Percentiles rank a stretch among this genome's conserved stretches.
phyloP scores from a whole-genome alignment of 2,113 vertebrate species.

The Dicentrarchus labrax region DNA sequence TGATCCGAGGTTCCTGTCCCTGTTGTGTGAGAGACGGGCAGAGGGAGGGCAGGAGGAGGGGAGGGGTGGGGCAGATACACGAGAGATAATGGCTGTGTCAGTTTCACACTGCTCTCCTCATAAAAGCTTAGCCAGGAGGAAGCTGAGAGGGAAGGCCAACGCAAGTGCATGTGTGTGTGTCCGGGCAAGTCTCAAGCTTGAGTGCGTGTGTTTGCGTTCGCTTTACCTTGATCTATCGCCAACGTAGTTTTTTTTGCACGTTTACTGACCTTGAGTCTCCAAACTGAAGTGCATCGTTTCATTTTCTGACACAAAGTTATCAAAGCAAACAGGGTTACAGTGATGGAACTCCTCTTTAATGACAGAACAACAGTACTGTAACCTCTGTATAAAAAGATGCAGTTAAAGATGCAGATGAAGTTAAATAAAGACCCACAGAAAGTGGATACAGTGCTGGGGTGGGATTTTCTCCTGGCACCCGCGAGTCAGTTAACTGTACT shows the following conservation, averaged over 20 bases:
- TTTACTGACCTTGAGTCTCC: neutral
- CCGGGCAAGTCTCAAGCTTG: neutral
- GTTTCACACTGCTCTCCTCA: conserved; percentile 60
- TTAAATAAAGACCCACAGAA: no score
- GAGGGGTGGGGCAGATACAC: conserved; percentile 6
- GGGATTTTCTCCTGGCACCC: no score
- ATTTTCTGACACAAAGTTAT: neutral
- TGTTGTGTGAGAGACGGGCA: conserved; percentile 33
- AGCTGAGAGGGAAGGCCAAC: conserved; percentile 23
- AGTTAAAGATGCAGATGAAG: no score
- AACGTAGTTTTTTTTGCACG: neutral
- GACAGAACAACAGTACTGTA: no score
- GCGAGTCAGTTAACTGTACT: no score
- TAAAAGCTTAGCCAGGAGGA: conserved; percentile 57
- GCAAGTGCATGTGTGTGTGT: conserved; percentile 18
- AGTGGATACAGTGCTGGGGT: no score
- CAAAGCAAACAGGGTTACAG: no score
- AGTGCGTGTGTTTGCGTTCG: neutral
- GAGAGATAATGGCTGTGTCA: conserved; percentile 68
- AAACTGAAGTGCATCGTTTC: neutral
- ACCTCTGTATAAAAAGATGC: no score
- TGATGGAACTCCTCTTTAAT: no score
- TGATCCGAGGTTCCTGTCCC: conserved; percentile 25
- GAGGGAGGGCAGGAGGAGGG: neutral
- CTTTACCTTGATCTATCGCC: neutral